Evolutionary conservation across 1,140 invertebrate species (phyloP).

Genomic region (Orussus abietinus): DNA sequence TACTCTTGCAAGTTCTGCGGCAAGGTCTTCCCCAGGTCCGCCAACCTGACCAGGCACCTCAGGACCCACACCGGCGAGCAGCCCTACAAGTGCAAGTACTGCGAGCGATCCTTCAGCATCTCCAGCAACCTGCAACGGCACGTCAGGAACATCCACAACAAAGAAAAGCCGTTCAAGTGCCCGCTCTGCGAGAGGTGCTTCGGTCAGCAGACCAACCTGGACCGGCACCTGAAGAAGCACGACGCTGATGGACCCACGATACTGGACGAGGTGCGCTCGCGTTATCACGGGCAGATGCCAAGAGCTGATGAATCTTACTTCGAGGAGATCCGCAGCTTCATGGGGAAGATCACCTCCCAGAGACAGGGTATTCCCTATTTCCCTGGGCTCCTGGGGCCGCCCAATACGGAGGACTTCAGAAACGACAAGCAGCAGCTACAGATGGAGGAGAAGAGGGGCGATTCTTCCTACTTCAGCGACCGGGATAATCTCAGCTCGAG

Average conservation of each 20-base stretch:
- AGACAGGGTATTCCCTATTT: conserved; percentile 47
- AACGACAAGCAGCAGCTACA: conserved; percentile 47
- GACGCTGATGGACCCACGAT: conserved; percentile 83
- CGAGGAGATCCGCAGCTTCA: conserved; percentile 90
- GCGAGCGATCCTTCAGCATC: conserved; percentile 97
- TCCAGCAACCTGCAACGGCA: conserved; percentile 98
- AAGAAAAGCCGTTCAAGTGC: conserved; percentile 87
- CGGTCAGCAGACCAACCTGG: conserved; percentile 97
- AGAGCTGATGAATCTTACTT: conserved; percentile 78
- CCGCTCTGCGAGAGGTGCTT: conserved; percentile 87
- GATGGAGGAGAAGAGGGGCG: conserved; percentile 51
- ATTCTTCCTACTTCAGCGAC: conserved; percentile 58
- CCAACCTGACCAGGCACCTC: conserved; percentile 94
- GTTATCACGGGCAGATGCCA: conserved; percentile 45
- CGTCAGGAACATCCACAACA: conserved; percentile 99
- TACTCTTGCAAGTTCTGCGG: conserved; percentile 99
- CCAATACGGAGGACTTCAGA: conserved; percentile 41
- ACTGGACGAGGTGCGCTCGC: conserved; percentile 58
- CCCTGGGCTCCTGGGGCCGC: conserved; percentile 36
- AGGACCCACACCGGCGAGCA: conserved; percentile 98
- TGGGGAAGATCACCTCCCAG: conserved; percentile 79
- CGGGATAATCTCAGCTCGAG: conserved; percentile 57
- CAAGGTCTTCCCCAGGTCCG: conserved; percentile 96
- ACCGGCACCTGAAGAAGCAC: conserved; percentile 96
- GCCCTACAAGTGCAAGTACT: conserved; percentile 97